A percentile compares a stretch with the other conserved stretches of the same genome.
Conservation (phyloP, 2,888 invertebrate genomes). For the Drosophila parthenogenetica region DNA sequence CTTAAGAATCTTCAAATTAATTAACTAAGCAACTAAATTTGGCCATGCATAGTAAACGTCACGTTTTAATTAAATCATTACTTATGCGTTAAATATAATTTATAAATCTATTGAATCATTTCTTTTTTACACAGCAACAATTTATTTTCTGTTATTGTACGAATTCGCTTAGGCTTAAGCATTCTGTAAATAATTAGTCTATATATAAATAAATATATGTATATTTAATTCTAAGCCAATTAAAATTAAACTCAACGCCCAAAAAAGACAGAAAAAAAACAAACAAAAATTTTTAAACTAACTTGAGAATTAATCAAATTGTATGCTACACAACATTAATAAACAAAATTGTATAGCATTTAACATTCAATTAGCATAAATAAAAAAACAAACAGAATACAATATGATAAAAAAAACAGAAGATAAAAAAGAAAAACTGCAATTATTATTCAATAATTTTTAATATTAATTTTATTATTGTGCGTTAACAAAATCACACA, state of each 20-base stretch:
- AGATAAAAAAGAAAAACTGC: slow-evolving; percentile 63
- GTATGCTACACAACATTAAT: slow-evolving; percentile 69
- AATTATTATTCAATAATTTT: slow-evolving; percentile 83
- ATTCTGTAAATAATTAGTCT: slow-evolving; percentile 66
- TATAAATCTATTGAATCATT: slow-evolving; percentile 32
- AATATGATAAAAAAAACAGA: slow-evolving; percentile 37
- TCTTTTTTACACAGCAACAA: slow-evolving; percentile 23
- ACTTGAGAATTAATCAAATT: slow-evolving; percentile 80
- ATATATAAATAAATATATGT: slow-evolving; percentile 49
- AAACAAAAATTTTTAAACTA: slow-evolving; percentile 66
- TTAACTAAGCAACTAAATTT: slow-evolving; percentile 66
- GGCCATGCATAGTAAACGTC: slow-evolving; percentile 70
- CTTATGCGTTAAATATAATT: slow-evolving; percentile 18
- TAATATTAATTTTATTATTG: slow-evolving; percentile 75
- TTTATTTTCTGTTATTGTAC: slow-evolving; percentile 65
- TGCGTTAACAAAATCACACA: slow-evolving; percentile 56
- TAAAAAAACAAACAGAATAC: slow-evolving; percentile 49
- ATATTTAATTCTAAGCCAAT: slow-evolving; percentile 36
- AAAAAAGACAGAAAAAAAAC: slow-evolving; percentile 25
- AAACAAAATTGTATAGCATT: slow-evolving; percentile 76
- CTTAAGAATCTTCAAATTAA: slow-evolving; percentile 76
- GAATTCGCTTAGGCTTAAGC: slow-evolving; percentile 72
- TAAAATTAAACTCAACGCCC: slow-evolving; percentile 49
- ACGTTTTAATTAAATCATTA: slow-evolving; percentile 44
- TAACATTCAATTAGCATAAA: slow-evolving; percentile 79